Evolutionary conservation across 2,797 vertebrate species (phyloP), one percentile per base, ranked within the genome.

Genomic region (Podarcis lilfordi): DNA sequence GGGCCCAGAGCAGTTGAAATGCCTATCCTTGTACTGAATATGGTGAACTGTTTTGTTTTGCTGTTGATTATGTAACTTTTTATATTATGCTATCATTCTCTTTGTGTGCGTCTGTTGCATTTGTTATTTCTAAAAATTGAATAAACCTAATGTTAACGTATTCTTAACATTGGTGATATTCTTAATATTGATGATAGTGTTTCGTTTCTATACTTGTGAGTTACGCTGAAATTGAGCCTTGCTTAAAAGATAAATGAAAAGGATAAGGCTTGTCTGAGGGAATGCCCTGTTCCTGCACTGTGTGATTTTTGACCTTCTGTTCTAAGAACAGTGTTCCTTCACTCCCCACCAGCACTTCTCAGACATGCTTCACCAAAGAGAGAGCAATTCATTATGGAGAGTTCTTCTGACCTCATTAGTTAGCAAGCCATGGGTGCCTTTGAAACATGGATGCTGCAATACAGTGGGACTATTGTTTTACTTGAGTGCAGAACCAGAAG

Each of bases 351-450:
- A 61, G 74, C 17, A 29, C 61, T 85, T 85, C 66, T 88, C 61
- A 59, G n/a, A 80, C 78, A 37, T 74, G 45, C 13, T 71, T 71
- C 87, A 66, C 32, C 25, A 84, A 69, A 89, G 72, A 91, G 75
- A 69, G 45, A 80, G 59, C 45, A 68, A 82, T 86, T 86, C 80
- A 80, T 89, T 55, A 75, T 68, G 77, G 80, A 83, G 55, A 81
- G 86, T 85, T 90, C 89, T 61, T 89, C 71, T 90, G 89, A 88
- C 80, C 84, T 86, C 72, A 84, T 77, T 84, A 80, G 21, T 83
- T 72, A 59, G 40, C 45, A 80, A 81, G 77, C 85, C 79, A 64
- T 72, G 64, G 83, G 55, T 81, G 45, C 78, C 40, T 77, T 85
- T 9, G 88, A 81, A 84, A 72, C 82, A 81, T 71, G 29, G 81